These are phyloP conservation scores for Pterobdella sp. DNA, from an alignment of 2,888 invertebrate species.

Conservation along the genomic window DNA sequence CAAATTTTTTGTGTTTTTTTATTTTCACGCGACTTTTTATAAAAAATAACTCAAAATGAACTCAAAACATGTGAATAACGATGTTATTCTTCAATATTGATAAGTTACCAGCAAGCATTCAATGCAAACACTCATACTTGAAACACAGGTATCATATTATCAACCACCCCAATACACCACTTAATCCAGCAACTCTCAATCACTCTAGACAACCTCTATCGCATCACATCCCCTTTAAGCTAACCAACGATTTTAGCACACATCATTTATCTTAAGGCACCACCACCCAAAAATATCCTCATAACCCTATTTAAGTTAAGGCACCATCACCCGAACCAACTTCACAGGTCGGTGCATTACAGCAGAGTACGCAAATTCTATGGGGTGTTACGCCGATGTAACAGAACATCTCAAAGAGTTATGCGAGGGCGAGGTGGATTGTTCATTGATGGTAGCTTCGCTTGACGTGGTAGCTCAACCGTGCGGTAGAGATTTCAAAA, in stretches of 20 bases:
- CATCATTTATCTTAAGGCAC: background rate
- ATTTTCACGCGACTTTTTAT: too few relatives aligned
- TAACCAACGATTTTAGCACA: background rate
- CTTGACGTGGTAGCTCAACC: constrained; percentile 36
- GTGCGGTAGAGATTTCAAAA: constrained; percentile 37
- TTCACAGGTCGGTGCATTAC: constrained; percentile 33
- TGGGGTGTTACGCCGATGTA: constrained; percentile 36
- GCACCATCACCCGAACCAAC: background rate
- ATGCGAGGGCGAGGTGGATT: constrained; percentile 31
- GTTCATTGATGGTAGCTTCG: constrained; percentile 34
- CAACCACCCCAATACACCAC: background rate
- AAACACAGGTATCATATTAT: too few relatives aligned
- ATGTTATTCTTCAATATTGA: too few relatives aligned
- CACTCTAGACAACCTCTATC: background rate
- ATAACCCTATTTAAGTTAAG: background rate
- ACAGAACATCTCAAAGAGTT: constrained; percentile 28
- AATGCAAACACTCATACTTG: too few relatives aligned
- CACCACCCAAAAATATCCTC: background rate
- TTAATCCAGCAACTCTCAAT: too few relatives aligned
- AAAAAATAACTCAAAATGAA: too few relatives aligned
- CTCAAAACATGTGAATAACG: too few relatives aligned
- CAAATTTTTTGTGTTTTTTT: too few relatives aligned
- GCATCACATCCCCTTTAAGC: background rate
- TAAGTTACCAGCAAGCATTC: too few relatives aligned
- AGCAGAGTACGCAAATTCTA: constrained; percentile 35